A percentile compares a stretch with the other conserved stretches of the same genome.
These are phyloP conservation scores for Sebastes baramenuke DNA, from an alignment of 2,797 vertebrate genomes.

Conservation along the genomic window DNA sequence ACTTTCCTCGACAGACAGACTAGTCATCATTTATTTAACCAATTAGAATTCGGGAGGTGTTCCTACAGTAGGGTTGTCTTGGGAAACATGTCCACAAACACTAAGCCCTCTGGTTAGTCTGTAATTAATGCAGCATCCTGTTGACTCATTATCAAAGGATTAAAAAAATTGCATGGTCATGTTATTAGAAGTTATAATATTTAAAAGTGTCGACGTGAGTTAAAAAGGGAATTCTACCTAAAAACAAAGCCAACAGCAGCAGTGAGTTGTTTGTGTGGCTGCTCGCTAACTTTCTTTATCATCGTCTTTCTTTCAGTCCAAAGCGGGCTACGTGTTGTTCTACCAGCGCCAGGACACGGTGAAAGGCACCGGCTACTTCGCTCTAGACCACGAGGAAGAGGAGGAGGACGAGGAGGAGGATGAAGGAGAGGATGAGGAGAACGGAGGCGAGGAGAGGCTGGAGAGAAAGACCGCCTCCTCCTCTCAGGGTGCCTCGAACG, in stretches of 20 bases:
- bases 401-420: constrained; percentile 81
- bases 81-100: neutral
- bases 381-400: constrained; percentile 90
- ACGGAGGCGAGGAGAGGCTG: constrained; percentile 37
- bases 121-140: neutral
- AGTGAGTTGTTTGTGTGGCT: neutral
- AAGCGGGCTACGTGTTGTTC: constrained; percentile 98
- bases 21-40: neutral
- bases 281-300: neutral
- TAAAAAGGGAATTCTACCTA: neutral
- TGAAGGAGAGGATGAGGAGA: constrained; percentile 81
- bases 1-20: neutral
- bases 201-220: neutral
- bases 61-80: neutral
- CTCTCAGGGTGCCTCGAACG: constrained; percentile 80
- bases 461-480: constrained; percentile 71
- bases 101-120: neutral
- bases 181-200: neutral
- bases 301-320: constrained; percentile 84
- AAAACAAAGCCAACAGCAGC: neutral
- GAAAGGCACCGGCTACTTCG: constrained; percentile 96
- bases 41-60: neutral
- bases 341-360: constrained; percentile 98
- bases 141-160: neutral
- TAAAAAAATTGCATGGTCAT: neutral